These are phyloP conservation scores for Neotoxoptera formosana DNA, from an alignment of 1,140 invertebrate species.

Conservation along the genomic window DNA sequence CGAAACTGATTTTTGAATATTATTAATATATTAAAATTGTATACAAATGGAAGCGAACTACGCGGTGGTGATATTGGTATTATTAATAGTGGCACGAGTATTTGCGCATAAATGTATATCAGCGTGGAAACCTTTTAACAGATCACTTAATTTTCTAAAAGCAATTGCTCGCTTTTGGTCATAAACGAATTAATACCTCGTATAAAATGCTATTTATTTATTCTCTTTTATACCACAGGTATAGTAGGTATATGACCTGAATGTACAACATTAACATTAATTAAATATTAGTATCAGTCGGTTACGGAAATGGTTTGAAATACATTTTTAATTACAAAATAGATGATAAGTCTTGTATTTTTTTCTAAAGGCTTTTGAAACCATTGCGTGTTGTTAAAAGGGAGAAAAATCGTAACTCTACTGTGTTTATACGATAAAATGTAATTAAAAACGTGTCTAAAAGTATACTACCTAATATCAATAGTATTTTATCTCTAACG, in stretches of 20 bases:
- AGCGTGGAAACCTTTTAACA: not conserved
- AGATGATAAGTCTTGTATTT: not conserved
- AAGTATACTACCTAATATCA: not conserved
- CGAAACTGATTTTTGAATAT: not conserved
- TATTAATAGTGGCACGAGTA: not conserved
- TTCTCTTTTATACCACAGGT: not conserved
- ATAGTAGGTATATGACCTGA: not conserved
- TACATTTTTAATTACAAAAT: not conserved
- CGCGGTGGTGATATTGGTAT: not conserved
- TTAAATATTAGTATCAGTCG: not conserved
- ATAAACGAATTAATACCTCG: not conserved
- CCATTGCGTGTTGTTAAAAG: not conserved
- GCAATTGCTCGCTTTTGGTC: not conserved
- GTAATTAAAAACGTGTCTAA: not conserved
- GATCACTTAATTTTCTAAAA: constrained; percentile 35
- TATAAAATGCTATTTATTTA: not conserved
- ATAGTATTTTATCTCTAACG: not conserved
- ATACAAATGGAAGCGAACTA: not conserved
- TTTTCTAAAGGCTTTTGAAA: not conserved
- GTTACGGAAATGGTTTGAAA: not conserved
- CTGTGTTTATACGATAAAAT: not conserved
- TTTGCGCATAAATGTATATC: not conserved
- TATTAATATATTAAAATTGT: not conserved
- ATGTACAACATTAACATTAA: not conserved
- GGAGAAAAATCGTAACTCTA: not conserved